phyloP scores from a whole-genome alignment of 2,113 vertebrate genomes.

The Labeo rohita region DNA sequence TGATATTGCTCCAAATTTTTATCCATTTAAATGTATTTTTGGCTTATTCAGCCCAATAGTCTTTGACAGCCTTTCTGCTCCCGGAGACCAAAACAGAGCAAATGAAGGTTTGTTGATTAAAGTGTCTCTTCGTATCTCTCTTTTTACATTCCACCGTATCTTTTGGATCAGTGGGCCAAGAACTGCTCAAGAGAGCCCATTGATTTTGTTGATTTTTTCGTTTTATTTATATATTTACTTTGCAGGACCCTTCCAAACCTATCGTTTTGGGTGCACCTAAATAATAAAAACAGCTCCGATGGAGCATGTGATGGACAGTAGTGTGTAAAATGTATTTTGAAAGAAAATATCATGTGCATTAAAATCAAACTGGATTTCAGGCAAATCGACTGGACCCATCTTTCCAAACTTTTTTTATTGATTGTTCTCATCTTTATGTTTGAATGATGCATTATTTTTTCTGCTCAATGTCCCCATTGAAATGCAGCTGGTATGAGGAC shows the following conservation, averaged over 20 bases:
- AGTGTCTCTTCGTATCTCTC: conserved; percentile 38
- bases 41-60: conserved; percentile 16
- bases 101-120: conserved; percentile 36
- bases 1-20: not conserved
- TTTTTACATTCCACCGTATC: not conserved
- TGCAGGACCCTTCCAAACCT: not conserved
- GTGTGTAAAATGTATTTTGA: conserved; percentile 7
- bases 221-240: not conserved
- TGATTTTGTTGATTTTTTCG: conserved; percentile 26
- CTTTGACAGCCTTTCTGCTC: conserved; percentile 28
- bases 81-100: not conserved
- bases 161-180: conserved; percentile 30
- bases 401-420: not conserved
- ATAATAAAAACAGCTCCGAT: not conserved
- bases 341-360: not conserved
- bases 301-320: not conserved
- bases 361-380: not conserved
- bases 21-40: conserved; percentile 26
- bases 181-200: conserved; percentile 21
- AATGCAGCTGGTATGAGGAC: not conserved
- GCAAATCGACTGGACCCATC: no score
- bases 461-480: not conserved
- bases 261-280: not conserved
- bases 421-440: not conserved
- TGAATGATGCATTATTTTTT: not conserved